These are phyloP conservation scores for Thinocorus orbignyianus DNA, from an alignment of 2,113 vertebrate genomes.

Conservation along the genomic window DNA sequence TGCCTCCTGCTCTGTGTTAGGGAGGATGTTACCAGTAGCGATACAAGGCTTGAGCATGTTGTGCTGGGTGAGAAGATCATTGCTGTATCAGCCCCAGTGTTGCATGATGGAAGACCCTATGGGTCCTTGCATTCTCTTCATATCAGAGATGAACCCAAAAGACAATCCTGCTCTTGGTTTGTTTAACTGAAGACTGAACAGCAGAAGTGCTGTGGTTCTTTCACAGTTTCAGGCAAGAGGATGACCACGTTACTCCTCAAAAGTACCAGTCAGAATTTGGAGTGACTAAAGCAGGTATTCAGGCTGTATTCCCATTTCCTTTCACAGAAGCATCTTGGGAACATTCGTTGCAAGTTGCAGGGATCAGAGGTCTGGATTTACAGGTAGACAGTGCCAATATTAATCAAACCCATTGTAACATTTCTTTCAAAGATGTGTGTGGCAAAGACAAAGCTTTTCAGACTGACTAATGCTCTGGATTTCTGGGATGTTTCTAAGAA, in stretches of 20 bases:
- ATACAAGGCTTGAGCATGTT: background rate
- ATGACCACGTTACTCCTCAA: background rate
- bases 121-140: background rate
- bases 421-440: background rate
- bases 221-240: background rate
- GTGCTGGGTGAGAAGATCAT: background rate
- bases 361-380: background rate
- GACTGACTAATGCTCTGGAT: background rate
- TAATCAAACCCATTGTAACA: constrained; percentile 7
- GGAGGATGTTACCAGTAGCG: background rate
- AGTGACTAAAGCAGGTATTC: background rate
- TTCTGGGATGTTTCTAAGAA: background rate
- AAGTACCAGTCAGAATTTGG: background rate
- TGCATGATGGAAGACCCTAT: background rate
- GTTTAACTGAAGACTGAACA: background rate
- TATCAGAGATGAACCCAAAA: background rate
- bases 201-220: background rate
- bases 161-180: background rate
- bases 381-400: background rate
- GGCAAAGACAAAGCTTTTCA: background rate
- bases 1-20: background rate
- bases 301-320: background rate
- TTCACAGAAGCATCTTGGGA: background rate
- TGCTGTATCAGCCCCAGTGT: background rate
- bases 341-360: constrained; percentile 13